Evolutionary conservation across 2,888 invertebrate genomes (phyloP), one percentile per base, ranked within the genome.

Genomic region (Heliconius cydno): DNA sequence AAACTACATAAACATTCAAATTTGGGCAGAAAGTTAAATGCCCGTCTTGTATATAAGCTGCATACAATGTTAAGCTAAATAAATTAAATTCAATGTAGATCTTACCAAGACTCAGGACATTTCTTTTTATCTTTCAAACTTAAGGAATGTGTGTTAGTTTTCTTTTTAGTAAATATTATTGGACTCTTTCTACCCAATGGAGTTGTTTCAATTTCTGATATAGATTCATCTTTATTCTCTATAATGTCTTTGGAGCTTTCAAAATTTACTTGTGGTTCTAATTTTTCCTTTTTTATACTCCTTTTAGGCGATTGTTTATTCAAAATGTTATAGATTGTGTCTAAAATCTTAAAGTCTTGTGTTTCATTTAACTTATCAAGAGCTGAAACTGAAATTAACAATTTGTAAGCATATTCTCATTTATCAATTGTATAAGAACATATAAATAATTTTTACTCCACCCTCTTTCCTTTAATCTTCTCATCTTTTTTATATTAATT

Each of bases 131-230:
- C 92, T 79, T 89, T 88, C 25, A 83, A 82, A 72, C 84, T 87
- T 5, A 82, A 82, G 28, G 63, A 79, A 46, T 80, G 80, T 15
- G 65, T 46, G 13, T 77, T 74, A 67, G 52, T 81, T 76, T 57
- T 78, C 34, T 70, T 78, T 80, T 88, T 92, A 7, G 85, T 86
- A 13, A 84, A 87, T 85, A 95, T 90, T 76, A 95, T 92, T 13
- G 95, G 95, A 82, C 95, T 95, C 0, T 80, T 88, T 0, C 92
- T 87, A 2, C 93, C 94, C 0, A 90, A 90, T 0, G 94, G 92
- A 0, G 94, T 93, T 0, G 90, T 90, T 79, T 92, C 92, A 78
- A 93, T 93, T 82, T 94, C 94, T 5, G 89, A 90, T 2, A 90
- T 46, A 0, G 92, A 92, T 22, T 90, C 90, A 78, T 93, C 90